Percentiles rank a stretch among this genome's conserved stretches.
Evolutionary conservation across 2,888 invertebrate genomes (phyloP).

Genomic region (Dasypolia templi): DNA sequence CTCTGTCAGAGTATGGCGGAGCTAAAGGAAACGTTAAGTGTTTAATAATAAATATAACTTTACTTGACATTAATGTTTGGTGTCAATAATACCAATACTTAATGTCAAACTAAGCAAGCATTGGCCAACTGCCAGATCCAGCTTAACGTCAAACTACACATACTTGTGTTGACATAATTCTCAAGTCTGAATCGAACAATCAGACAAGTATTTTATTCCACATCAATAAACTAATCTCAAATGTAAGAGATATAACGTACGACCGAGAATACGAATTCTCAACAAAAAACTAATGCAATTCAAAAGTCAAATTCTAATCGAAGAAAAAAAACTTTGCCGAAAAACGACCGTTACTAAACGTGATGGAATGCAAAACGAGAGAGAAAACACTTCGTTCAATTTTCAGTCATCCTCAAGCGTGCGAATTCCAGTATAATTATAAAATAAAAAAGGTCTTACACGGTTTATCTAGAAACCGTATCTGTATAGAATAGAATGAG

Average conservation of each 20-base stretch:
- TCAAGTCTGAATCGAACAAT: conserved; percentile 15
- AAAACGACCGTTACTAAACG: conserved; percentile 53
- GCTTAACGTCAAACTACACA: conserved; percentile 5
- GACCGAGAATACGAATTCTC: conserved; percentile 4
- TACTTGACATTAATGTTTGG: conserved; percentile 28
- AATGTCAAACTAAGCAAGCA: conserved; percentile 38
- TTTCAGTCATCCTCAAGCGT: conserved; percentile 58
- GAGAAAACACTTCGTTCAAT: conserved; percentile 57
- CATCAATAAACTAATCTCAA: conserved; percentile 12
- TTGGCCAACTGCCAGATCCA: conserved; percentile 31
- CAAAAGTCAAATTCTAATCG: conserved; percentile 41
- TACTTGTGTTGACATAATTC: conserved; percentile 36
- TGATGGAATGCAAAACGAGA: conserved; percentile 59
- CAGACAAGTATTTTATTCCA: conserved; percentile 13
- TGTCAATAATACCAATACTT: conserved; percentile 29
- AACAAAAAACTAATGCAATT: conserved; percentile 36
- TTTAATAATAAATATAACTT: conserved; percentile 34
- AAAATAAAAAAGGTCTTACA: conserved; percentile 56
- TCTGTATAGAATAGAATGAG: conserved; percentile 30
- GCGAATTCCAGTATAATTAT: conserved; percentile 57
- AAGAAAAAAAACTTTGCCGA: conserved; percentile 24
- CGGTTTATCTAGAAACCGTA: conserved; percentile 46
- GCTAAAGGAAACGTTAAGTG: conserved; percentile 7
- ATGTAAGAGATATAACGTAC: conserved; percentile 6
- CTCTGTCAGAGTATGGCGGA: neutral